Evolutionary conservation across 2,113 vertebrate species (phyloP).

Genomic region (Emydocephalus ijimae): DNA sequence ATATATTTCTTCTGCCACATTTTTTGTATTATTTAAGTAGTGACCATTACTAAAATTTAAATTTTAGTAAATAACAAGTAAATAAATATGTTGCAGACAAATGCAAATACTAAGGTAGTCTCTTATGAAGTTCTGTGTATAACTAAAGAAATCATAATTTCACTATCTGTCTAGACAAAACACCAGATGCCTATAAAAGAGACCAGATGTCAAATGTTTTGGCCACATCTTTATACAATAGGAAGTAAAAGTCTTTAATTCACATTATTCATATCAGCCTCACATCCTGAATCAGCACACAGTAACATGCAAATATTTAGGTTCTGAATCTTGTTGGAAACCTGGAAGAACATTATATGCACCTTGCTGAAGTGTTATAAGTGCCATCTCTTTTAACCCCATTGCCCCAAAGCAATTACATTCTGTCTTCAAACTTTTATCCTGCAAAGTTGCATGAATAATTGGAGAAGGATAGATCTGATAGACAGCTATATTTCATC

Average conservation of each 20-base stretch:
- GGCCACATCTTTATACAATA: constrained; percentile 50
- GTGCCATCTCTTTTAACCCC: not conserved
- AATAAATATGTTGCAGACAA: not conserved
- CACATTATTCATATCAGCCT: constrained; percentile 52
- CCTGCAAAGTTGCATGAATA: not conserved
- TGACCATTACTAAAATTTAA: not conserved
- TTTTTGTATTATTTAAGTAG: not conserved
- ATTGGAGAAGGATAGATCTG: not conserved
- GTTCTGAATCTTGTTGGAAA: constrained; percentile 33
- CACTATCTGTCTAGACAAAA: constrained; percentile 55
- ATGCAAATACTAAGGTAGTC: constrained; percentile 31
- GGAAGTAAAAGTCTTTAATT: constrained; percentile 58
- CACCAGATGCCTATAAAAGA: constrained; percentile 62
- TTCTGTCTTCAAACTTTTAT: not conserved
- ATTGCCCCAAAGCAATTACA: not conserved
- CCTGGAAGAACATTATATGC: constrained; percentile 1
- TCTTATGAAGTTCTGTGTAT: constrained; percentile 39
- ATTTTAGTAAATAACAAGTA: not conserved
- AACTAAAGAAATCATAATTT: constrained; percentile 40
- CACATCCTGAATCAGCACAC: constrained; percentile 41
- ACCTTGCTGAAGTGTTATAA: not conserved
- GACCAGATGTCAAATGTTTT: constrained; percentile 63
- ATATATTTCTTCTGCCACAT: not conserved
- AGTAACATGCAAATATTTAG: constrained; percentile 53
- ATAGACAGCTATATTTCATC: not conserved